phyloP scores from a whole-genome alignment of 2,888 invertebrate species.

The Tetragonula carbonaria region DNA sequence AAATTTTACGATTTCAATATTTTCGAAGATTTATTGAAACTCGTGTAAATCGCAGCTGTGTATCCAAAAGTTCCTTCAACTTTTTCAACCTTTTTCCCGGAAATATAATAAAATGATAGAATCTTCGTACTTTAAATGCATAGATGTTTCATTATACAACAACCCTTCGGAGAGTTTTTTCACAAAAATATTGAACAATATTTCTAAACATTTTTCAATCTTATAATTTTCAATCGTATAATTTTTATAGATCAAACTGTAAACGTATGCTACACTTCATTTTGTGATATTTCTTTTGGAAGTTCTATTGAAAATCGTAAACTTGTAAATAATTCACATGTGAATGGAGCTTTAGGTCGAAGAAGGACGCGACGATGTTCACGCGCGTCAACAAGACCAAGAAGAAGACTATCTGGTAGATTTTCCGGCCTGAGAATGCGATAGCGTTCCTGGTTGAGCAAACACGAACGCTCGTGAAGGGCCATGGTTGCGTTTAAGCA shows the following conservation, averaged over 20 bases:
- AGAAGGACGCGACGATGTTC: conserved; percentile 27
- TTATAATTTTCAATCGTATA: too few relatives aligned
- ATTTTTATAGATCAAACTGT: background rate
- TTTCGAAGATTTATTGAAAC: background rate
- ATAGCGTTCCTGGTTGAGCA: conserved; percentile 64
- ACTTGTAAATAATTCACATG: conserved; percentile 3
- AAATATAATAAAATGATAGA: background rate
- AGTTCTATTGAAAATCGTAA: background rate
- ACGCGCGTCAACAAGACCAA: conserved; percentile 35
- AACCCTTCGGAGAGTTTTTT: too few relatives aligned
- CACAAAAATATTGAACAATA: too few relatives aligned
- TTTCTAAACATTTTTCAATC: background rate
- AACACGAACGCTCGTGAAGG: conserved; percentile 57
- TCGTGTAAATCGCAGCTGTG: background rate
- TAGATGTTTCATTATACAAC: too few relatives aligned
- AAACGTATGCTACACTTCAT: background rate
- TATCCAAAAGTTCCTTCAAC: background rate
- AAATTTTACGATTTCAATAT: background rate
- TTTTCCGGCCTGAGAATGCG: conserved; percentile 66
- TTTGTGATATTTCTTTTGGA: background rate
- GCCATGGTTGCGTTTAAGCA: conserved; percentile 45
- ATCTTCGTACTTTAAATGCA: too few relatives aligned
- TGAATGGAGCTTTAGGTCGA: conserved; percentile 39
- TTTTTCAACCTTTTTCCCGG: background rate
- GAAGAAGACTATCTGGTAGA: conserved; percentile 66